These are phyloP conservation scores for Sitta carolinensis DNA, from an alignment of 2,797 vertebrate species.

Conservation along the genomic window DNA sequence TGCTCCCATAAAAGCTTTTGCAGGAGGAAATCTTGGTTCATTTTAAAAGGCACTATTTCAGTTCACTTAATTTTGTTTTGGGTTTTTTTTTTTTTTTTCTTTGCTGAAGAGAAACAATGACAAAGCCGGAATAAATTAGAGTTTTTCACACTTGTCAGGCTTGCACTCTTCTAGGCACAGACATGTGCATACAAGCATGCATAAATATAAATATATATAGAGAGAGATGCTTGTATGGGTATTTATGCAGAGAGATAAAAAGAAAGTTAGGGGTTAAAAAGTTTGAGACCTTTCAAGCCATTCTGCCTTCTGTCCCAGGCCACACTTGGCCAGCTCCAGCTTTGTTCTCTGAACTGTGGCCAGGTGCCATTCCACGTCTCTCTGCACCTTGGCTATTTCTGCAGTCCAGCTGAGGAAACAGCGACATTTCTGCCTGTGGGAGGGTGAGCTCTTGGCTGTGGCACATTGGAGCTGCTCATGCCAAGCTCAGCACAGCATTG, in stretches of 20 bases:
- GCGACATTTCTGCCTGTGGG: not conserved
- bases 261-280: not conserved
- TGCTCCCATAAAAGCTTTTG: not conserved
- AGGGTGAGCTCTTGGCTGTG: not conserved
- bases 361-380: not conserved
- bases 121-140: not conserved
- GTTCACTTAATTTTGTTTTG: not conserved
- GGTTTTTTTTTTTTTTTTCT: not conserved
- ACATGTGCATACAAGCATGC: too few relatives aligned
- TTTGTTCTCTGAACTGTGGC: not conserved
- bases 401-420: not conserved
- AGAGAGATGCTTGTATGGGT: not conserved
- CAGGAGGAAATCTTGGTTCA: not conserved
- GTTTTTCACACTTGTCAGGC: not conserved
- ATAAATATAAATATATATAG: too few relatives aligned
- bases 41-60: not conserved
- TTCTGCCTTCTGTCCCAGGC: not conserved
- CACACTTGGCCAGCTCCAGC: not conserved
- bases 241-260: not conserved
- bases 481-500: not conserved
- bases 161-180: not conserved
- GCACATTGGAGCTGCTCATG: not conserved
- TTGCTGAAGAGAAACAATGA: not conserved
- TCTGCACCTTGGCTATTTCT: not conserved
- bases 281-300: not conserved